Conservation (phyloP, 2,888 invertebrate genomes). For the Ethmia dodecea region DNA sequence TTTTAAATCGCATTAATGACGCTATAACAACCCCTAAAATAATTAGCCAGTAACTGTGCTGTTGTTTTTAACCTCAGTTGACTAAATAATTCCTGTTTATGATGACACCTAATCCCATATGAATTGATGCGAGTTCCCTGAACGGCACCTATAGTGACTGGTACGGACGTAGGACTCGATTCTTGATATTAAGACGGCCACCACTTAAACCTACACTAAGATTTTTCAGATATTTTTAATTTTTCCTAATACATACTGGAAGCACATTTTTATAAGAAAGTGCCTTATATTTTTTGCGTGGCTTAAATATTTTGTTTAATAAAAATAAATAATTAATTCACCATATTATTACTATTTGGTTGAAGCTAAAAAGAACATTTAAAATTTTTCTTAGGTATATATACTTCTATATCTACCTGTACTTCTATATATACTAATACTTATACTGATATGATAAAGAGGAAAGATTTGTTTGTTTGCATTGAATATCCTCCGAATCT, state of each 20-base stretch:
- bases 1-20: slow-evolving; percentile 29
- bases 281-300: no score
- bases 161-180: slow-evolving; percentile 75
- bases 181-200: slow-evolving; percentile 52
- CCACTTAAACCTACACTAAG: not conserved
- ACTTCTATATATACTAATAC: no score
- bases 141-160: slow-evolving; percentile 22
- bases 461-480: no score
- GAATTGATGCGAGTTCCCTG: slow-evolving; percentile 70
- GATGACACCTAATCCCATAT: slow-evolving; percentile 76
- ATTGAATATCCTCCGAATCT: no score
- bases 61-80: slow-evolving; percentile 73
- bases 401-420: no score
- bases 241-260: no score
- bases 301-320: not conserved
- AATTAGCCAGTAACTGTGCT: slow-evolving; percentile 44
- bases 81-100: slow-evolving; percentile 76
- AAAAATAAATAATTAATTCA: not conserved
- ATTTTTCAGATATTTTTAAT: slow-evolving; percentile 46
- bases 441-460: no score
- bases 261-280: no score
- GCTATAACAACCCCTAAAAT: slow-evolving; percentile 46
- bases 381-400: no score
- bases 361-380: no score
- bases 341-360: no score